Evolutionary conservation across 2,797 vertebrate genomes (phyloP), one percentile per base, ranked within the genome.

Genomic region (Pseudomugil tenellus): DNA sequence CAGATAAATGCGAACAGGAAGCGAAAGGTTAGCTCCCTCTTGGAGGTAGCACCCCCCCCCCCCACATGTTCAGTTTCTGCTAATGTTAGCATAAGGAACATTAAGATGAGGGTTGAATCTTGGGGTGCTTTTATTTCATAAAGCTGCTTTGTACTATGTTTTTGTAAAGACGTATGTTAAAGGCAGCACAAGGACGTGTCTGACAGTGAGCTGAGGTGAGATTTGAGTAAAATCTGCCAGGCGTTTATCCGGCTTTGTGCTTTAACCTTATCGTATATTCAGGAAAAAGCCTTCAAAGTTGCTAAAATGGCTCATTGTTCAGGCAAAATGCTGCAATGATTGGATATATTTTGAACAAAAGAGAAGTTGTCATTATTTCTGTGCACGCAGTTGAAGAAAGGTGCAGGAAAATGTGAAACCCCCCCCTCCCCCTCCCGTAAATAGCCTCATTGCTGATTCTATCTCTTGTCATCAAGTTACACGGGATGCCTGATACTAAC

Each of bases 261-360:
- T 57, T 68, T 48, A 29, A 13, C 35, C 29, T 82, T 5, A 56
- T 76, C 74, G 59, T 23, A 62, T 71, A 75, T 71, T 84, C 51
- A 52, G 60, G 29, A 72, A 54, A 60, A 34, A 67, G 41, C 17
- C 43, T 72, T 28, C 56, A 56, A 65, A 65, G 72, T 79, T 69
- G 64, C 65, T 72, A 65, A 80, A 70, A 28, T 34, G 28, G 51
- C 46, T 70, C 37, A 58, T 87, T 85, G 74, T 87, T 84, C 67
- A 68, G 58, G 74, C 73, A 31, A 35, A 65, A 58, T 59, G 53
- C 39, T 55, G 54, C 31, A 16, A 34, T 71, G 77, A 85, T 85
- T 80, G 62, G 74, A 76, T 84, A 84, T 71, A 37, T 23, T 80
- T 52, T 70, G 48, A 77, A 83, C 67, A 83, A 79, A 61, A 67